A percentile compares a stretch with the other conserved stretches of the same genome.
These are phyloP conservation scores for Sesamia nonagrioides DNA, from an alignment of 1,140 invertebrate species.

Conservation along the genomic window DNA sequence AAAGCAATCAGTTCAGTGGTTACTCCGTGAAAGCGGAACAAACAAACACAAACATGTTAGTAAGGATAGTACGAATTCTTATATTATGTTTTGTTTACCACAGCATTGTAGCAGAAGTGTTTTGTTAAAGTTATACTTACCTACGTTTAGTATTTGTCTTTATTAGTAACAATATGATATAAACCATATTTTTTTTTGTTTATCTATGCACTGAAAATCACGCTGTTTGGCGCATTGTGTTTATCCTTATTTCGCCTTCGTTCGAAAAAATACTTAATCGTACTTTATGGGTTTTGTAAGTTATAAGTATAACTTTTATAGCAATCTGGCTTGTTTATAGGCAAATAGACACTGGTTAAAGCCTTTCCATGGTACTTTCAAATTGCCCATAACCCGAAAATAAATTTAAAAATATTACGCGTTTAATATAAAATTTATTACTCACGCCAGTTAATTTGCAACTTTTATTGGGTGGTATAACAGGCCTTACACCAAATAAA, in stretches of 20 bases:
- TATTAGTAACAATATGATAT: neutral
- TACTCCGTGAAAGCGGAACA: too few relatives aligned
- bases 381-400: slow-evolving; percentile 44
- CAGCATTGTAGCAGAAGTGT: too few relatives aligned
- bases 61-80: too few relatives aligned
- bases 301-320: slow-evolving; percentile 16
- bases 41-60: too few relatives aligned
- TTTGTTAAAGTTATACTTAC: too few relatives aligned
- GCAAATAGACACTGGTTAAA: slow-evolving; percentile 42
- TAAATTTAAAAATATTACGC: slow-evolving; percentile 48
- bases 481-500: slow-evolving; percentile 46
- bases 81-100: too few relatives aligned
- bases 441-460: slow-evolving; percentile 45
- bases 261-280: neutral
- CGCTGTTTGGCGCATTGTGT: too few relatives aligned
- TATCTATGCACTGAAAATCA: neutral
- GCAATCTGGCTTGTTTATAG: slow-evolving; percentile 34
- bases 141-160: too few relatives aligned
- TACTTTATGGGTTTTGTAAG: slow-evolving; percentile 13
- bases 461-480: slow-evolving; percentile 48
- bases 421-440: slow-evolving; percentile 53
- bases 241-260: neutral
- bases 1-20: too few relatives aligned
- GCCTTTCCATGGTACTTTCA: slow-evolving; percentile 20
- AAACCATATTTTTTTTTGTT: neutral